A percentile compares a stretch with the other conserved stretches of the same genome.
Conservation (phyloP, 2,113 vertebrate species). For the Brachypodius melanocephalos region DNA sequence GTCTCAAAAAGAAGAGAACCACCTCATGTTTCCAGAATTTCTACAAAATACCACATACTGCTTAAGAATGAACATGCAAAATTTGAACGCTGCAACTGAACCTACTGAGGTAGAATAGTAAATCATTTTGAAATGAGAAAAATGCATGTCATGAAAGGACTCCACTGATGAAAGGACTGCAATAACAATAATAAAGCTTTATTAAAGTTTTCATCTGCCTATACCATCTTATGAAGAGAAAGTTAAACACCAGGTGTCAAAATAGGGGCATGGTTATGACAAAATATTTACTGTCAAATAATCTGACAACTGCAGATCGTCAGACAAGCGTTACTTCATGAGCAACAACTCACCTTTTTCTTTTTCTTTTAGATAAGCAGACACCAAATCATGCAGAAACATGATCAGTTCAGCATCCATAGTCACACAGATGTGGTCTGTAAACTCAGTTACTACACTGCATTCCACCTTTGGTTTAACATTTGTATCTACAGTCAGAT, state of each 20-base stretch:
- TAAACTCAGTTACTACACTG: slow-evolving; percentile 98
- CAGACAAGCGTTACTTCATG: not conserved
- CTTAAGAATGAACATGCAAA: not conserved
- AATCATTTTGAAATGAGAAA: not conserved
- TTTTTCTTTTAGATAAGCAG: slow-evolving; percentile 97
- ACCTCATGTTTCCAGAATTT: not conserved
- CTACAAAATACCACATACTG: not conserved
- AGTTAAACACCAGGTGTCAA: not conserved
- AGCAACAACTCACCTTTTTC: slow-evolving; percentile 85
- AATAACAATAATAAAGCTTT: not conserved
- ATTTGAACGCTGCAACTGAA: not conserved
- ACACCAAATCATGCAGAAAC: slow-evolving; percentile 97
- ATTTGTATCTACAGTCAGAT: slow-evolving; percentile 77
- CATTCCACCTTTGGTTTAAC: slow-evolving; percentile 97
- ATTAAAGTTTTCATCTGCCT: not conserved
- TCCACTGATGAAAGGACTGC: not conserved
- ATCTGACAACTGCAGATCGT: not conserved
- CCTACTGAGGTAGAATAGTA: not conserved
- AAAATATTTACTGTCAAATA: not conserved
- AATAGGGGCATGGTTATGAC: not conserved
- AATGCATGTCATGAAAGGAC: not conserved
- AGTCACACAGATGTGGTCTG: slow-evolving; percentile 98
- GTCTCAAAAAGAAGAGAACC: not conserved
- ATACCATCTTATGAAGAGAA: not conserved
- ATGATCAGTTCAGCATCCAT: slow-evolving; percentile 99